These are phyloP conservation scores for Eupithecia abbreviata DNA, from an alignment of 2,888 invertebrate species.

Conservation along the genomic window DNA sequence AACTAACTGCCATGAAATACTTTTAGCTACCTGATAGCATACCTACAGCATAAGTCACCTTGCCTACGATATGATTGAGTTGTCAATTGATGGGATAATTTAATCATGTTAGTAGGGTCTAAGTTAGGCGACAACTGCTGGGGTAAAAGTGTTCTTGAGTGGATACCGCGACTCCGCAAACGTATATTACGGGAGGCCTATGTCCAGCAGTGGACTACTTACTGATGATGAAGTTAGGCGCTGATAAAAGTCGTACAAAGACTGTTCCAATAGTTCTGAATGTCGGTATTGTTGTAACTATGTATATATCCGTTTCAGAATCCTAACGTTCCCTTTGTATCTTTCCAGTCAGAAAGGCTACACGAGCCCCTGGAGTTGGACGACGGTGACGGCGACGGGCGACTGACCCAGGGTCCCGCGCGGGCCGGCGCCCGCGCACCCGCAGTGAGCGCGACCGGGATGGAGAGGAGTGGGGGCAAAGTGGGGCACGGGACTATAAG, in stretches of 20 bases:
- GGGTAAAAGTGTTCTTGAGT: too few relatives aligned
- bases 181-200: too few relatives aligned
- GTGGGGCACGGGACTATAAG: constrained; percentile 21
- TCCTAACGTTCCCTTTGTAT: constrained; percentile 37
- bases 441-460: constrained; percentile 62
- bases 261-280: neutral
- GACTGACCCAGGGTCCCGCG: constrained; percentile 86
- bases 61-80: neutral
- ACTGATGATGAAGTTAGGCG: too few relatives aligned
- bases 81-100: too few relatives aligned
- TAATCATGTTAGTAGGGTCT: too few relatives aligned
- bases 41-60: neutral
- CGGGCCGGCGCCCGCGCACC: constrained; percentile 77
- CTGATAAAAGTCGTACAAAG: neutral
- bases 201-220: too few relatives aligned
- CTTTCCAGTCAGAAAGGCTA: constrained; percentile 85
- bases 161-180: too few relatives aligned
- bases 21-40: neutral
- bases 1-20: constrained; percentile 6
- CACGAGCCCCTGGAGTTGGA: constrained; percentile 86
- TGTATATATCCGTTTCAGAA: neutral
- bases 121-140: too few relatives aligned
- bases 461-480: constrained; percentile 30
- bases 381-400: constrained; percentile 85
- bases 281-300: neutral